These are phyloP conservation scores for Labeo calbasu DNA, from an alignment of 2,797 vertebrate species.

Conservation along the genomic window DNA sequence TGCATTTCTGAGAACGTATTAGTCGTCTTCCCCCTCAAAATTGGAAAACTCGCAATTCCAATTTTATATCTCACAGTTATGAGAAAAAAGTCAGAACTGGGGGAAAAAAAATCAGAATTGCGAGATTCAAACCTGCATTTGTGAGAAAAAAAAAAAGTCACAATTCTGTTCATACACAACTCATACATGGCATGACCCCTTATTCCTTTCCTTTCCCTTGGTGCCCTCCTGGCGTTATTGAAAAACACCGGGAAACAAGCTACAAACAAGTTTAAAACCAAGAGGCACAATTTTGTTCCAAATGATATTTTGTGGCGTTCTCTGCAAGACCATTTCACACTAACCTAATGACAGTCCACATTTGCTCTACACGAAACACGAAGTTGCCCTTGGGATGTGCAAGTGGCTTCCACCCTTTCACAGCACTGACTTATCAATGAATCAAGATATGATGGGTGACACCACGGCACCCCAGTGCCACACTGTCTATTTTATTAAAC, in stretches of 20 bases:
- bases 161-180: too few species aligned
- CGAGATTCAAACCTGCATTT: too few species aligned
- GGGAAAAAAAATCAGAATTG: too few species aligned
- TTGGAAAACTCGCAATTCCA: too few species aligned
- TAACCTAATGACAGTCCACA: conserved; percentile 15
- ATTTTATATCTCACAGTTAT: too few species aligned
- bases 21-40: too few species aligned
- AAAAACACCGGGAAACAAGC: background rate
- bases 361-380: conserved; percentile 8
- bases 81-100: too few species aligned
- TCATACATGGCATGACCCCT: background rate
- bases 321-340: background rate
- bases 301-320: background rate
- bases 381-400: conserved; percentile 1
- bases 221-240: background rate
- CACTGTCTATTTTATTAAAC: conserved; percentile 50
- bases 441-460: conserved; percentile 39
- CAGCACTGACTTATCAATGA: conserved; percentile 28
- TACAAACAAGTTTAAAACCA: background rate
- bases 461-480: conserved; percentile 22
- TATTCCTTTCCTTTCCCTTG: background rate
- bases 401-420: background rate
- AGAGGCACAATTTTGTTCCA: background rate
- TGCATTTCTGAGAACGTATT: too few species aligned
- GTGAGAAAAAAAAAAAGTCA: too few species aligned